Base-by-base conservation (phyloP, 1,140 invertebrate genomes). In the Trachelipus rathkii region DNA sequence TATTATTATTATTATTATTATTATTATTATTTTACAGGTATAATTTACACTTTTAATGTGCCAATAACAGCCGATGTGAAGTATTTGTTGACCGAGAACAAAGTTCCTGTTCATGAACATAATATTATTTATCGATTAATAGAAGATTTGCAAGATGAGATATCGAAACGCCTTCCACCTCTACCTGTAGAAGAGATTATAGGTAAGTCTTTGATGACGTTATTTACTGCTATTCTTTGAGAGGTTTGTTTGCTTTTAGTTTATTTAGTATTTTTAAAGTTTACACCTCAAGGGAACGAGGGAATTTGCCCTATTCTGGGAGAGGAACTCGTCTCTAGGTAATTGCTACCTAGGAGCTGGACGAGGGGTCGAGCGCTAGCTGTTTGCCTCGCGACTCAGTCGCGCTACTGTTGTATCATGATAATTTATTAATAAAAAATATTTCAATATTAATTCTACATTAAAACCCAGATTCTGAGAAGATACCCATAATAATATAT, bases 41-140 rank as follows among this genome's bases (percentile, higher is more conserved):
- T 53, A 44, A 10, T 87, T 60, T 60, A 60, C 8, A 60, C 50
- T 60, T 60, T 60, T 8, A 60, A 60, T 60, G 1, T 60, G 4
- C 50, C 50, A 13, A 33, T 60, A 60, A 60, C 50, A 2, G 19
- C 11, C 4, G 50, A 60, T 13, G 19, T 60, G 50, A 13, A 60
- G 50, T 19, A 60, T 13, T 8, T 60, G 1, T 13, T 19, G 11
- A 13, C 1, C 19, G 50, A 60, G 50, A 60, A 86, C n/a, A 85
- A 87, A 13, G 86, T 95, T 15, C 67, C 82, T 1, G 85, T 97
- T 66, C 89, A 89, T 82, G 80, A 87, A 53, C 89, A 90, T 84
- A 96, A 96, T 85, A 89, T 98, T 10, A 97, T 98, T 79, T 98
- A 98, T 85, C 91, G 92, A 82, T 85, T 98, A 66, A 89, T 98